Base-by-base conservation (phyloP, 1,140 invertebrate species). In the Zaprionus ghesquierei region DNA sequence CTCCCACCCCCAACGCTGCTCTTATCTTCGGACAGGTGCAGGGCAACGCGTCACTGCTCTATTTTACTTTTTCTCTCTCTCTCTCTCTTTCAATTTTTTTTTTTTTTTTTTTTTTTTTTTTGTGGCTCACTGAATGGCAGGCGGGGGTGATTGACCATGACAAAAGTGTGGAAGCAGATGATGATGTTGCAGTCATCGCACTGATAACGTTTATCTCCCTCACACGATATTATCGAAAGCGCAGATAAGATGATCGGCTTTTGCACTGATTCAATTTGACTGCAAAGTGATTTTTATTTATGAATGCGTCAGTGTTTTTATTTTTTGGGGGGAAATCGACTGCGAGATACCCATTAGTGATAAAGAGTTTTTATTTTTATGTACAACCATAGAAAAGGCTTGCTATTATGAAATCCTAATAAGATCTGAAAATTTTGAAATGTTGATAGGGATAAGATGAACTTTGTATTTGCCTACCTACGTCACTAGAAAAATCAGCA, bases 31-130 rank as follows among this genome's bases (percentile, higher is more conserved):
- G 64, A 59, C 68, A 76, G 77, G 75, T 87, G 75, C 74, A 60
- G 75, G 75, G 81, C 38, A 66, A 63, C 63, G 79, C 84, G 82
- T 89, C 82, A 89, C 69, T 76, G 76, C 35, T 41, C n/a, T 41
- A n/a, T 41, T 41, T 41, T 41, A n/a, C 35, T 41, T 41, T 5
- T 38, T 38, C 35, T 13, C 33, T 2, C 12, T 4, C 33, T 35
- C 12, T 13, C 13, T n/a, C 33, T 35, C 33, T 35, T 10, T 33
- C 31, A 2, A 5, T 41, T n/a, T 41, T n/a, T 15, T 6, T 38
- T 41, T 41, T 15, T n/a, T 41, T 82, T 87, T 66, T 64, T 59
- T 35, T 20, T 63, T 22, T 35, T 46, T 33, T 38, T 55, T 61
- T 49, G 15, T 20, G 12, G 15, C 15, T 12, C 15, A 49, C n/a